Evolutionary conservation across 2,888 invertebrate genomes (phyloP).

Genomic region (Diarsia brunnea): DNA sequence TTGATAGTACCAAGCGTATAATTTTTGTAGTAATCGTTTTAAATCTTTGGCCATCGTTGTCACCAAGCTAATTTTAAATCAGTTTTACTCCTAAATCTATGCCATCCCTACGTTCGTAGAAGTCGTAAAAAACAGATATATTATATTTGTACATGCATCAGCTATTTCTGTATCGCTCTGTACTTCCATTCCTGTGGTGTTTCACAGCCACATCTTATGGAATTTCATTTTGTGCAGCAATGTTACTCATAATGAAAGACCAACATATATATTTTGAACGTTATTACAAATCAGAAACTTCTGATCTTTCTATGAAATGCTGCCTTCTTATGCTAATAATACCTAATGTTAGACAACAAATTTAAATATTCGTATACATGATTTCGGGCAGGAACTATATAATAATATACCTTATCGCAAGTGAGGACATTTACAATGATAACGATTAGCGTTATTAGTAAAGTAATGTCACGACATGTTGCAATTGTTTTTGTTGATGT

Average conservation of each 20-base stretch:
- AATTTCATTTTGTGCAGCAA: conserved; percentile 44
- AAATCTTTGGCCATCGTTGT: neutral
- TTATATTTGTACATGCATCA: conserved; percentile 79
- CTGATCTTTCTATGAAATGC: neutral
- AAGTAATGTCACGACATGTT: conserved; percentile 37
- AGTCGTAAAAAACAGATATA: conserved; percentile 87
- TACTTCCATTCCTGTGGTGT: conserved; percentile 74
- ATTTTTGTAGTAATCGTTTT: neutral
- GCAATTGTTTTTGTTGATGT: conserved; percentile 29
- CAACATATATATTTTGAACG: neutral
- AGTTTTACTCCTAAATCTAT: conserved; percentile 21
- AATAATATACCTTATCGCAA: conserved; percentile 42
- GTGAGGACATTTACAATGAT: conserved; percentile 62
- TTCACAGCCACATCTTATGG: conserved; percentile 41
- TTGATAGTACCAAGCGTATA: neutral
- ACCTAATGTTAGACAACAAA: neutral
- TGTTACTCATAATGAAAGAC: conserved; percentile 11
- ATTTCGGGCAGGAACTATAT: conserved; percentile 11
- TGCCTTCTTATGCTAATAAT: neutral
- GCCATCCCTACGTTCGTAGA: conserved; percentile 77
- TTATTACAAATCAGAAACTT: neutral
- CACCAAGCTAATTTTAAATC: conserved; percentile 20
- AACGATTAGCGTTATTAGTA: conserved; percentile 57
- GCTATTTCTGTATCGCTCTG: conserved; percentile 83
- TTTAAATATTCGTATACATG: conserved; percentile 2